Base-by-base conservation (phyloP, 2,888 invertebrate genomes). In the Siphonodentalium dalli region DNA sequence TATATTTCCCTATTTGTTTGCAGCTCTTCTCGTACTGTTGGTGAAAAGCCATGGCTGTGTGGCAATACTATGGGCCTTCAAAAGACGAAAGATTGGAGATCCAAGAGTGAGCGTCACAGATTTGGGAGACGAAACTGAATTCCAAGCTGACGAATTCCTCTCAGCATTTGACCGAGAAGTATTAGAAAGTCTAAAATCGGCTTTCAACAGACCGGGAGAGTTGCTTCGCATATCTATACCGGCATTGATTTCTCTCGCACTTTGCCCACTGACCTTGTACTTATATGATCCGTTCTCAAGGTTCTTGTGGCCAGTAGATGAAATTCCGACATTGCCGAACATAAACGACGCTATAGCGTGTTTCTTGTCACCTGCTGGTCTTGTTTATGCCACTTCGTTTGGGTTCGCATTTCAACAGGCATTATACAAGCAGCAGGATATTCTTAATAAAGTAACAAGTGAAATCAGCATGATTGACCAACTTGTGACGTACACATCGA, bases 321-420 rank as follows among this genome's bases (percentile, higher is more conserved):
- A 58, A 9, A 59, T 52, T 23, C 20, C 56, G n/a, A 39, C 29
- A 2, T 54, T 58, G 1, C 74, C 72, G 9, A 63, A 72, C 41
- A 71, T 74, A 33, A 72, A 71, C 37, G 72, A 74, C 35, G 73
- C 73, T 46, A 72, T 74, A 23, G 66, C 72, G 1, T 74, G 74
- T 50, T 74, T 73, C 54, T 56, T 74, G 15, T 65, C 71, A 1
- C 74, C 74, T 1, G 73, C 74, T 11, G 74, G 74, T 4, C 49
- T 74, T 38, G 74, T 74, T 2, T 74, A 74, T 47, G 74, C 73
- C 15, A 74, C 71, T 2, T 68, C 69, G 1, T 74, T 74, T 48
- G 74, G 72, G 2, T 74, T 72, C 44, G 74, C 72, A 3, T 74
- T 74, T 46, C 70, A 72, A 40, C 65, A 62, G 45, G 74, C 72